Base-by-base conservation (phyloP, 2,797 vertebrate species). In the Labroides dimidiatus region DNA sequence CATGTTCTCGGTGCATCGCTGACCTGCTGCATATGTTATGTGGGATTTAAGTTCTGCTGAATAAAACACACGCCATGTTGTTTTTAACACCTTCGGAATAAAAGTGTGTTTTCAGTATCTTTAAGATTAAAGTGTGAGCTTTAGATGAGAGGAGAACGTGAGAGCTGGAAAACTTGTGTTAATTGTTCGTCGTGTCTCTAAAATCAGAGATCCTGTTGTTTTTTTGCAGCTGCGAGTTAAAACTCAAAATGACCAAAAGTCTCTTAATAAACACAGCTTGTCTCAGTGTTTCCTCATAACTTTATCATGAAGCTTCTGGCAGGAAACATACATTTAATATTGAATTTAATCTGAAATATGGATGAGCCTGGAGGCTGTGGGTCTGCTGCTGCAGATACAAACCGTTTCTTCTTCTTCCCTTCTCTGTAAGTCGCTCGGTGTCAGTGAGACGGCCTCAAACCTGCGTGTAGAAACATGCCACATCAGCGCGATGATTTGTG, bases 311-410 rank as follows among this genome's bases (percentile, higher is more conserved):
- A 39, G 59, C 33, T 51, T 54, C 64, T 78, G 86, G 80, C 68
- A 72, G 61, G 23, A 75, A 72, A 54, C 27, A 2, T 19, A 33
- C 11, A 41, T 48, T 66, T 78, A 84, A 85, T 84, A 77, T 84
- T 85, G 49, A 80, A 64, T 6, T 43, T 0, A 2, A 6, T 49
- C 33, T 84, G 1, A 81, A 85, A 69, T 67, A 79, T 85, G 75
- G 53, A 89, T 57, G 0, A 4, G 50, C 80, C 82, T 4, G n/a
- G 49, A 27, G 81, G 79, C 75, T 49, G 63, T 37, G 55, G 78
- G 71, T 69, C 82, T 84, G 76, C 74, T 52, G 52, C 65, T 12
- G 55, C 60, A 48, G 64, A 71, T 50, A 39, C 14, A 48, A 33
- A n/a, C 48, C 33, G 36, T 51, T 49, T 48, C 48, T 43, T 27